Conservation (phyloP, 2,113 vertebrate genomes). For the Halichoerus grypus region DNA sequence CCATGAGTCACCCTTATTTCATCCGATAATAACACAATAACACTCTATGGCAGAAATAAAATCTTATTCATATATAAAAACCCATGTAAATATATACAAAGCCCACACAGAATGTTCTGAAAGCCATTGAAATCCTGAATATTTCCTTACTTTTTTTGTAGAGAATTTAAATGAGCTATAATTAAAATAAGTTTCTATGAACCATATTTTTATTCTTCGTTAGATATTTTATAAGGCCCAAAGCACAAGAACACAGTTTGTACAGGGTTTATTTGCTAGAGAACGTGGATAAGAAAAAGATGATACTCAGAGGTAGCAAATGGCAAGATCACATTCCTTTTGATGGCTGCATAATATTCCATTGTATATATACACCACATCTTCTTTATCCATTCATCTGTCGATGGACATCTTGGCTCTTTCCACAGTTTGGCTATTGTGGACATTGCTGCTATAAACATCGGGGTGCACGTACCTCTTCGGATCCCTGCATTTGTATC, state of each 20-base stretch:
- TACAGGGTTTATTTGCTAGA: neutral
- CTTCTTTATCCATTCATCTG: no score
- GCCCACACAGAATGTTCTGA: neutral
- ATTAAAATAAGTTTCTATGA: conserved; percentile 23
- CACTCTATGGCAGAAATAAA: neutral
- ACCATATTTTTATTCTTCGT: neutral
- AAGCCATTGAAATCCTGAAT: neutral
- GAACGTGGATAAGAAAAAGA: neutral
- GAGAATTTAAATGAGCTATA: neutral
- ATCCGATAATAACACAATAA: neutral
- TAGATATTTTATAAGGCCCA: neutral
- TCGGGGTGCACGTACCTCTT: no score
- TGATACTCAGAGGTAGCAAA: neutral
- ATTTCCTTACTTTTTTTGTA: neutral
- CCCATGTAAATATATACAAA: neutral
- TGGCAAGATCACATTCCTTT: no score
- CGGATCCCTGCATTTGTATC: no score
- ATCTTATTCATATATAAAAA: neutral
- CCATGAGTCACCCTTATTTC: neutral
- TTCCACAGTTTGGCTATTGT: no score
- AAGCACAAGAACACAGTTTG: neutral
- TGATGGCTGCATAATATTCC: no score
- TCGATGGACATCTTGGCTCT: no score
- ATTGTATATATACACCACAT: no score
- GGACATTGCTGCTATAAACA: no score